phyloP scores from a whole-genome alignment of 2,113 vertebrate species.

The Cathartes aura region DNA sequence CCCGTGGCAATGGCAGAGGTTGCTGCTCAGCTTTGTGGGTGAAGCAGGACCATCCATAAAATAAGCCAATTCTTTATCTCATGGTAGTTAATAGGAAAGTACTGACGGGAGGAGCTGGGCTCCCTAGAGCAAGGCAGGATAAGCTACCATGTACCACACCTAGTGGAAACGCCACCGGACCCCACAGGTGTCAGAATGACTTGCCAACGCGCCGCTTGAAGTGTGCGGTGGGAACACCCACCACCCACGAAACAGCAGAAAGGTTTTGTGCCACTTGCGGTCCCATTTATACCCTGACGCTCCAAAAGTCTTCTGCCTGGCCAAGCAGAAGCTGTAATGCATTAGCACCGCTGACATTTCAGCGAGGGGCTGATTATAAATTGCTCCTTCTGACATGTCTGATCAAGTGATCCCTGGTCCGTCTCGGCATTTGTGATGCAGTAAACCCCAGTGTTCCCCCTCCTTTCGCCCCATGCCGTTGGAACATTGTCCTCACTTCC shows the following conservation, averaged over 20 bases:
- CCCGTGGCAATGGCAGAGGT: not conserved
- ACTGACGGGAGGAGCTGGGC: not conserved
- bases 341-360: not conserved
- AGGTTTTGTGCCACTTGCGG: not conserved
- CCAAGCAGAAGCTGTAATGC: not conserved
- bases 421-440: accelerated
- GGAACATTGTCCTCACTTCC: not conserved
- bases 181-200: not conserved
- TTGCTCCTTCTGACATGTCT: not conserved
- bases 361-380: not conserved
- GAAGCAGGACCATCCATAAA: not conserved
- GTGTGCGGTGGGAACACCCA: not conserved
- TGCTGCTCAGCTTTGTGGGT: accelerated
- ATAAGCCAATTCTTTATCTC: not conserved
- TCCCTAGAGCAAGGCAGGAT: not conserved
- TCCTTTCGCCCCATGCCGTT: accelerated
- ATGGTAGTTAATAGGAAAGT: not conserved
- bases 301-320: not conserved
- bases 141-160: accelerated
- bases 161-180: not conserved
- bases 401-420: not conserved
- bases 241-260: not conserved
- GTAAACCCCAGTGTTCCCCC: not conserved
- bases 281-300: accelerated
- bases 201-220: not conserved